Evolutionary conservation across 2,797 vertebrate genomes (phyloP).

Genomic region (Urocyon cinereoargenteus): DNA sequence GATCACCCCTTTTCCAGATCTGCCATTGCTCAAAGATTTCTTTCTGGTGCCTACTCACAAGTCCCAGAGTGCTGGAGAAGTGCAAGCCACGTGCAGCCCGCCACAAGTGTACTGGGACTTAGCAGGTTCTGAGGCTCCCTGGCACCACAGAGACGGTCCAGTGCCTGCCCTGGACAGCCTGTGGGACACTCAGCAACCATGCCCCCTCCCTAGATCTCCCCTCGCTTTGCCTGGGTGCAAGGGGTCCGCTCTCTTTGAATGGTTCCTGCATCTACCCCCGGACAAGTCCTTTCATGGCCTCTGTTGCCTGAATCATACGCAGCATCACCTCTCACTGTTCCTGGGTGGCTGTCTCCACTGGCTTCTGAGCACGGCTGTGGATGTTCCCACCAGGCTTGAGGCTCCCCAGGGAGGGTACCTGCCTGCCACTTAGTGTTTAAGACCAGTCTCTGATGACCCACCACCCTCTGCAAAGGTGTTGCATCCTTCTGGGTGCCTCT

Average conservation of each 20-base stretch:
- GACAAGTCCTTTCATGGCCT: background rate
- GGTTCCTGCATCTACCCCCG: background rate
- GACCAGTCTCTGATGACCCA: background rate
- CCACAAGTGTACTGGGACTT: background rate
- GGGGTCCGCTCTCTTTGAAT: background rate
- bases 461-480: background rate
- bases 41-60: background rate
- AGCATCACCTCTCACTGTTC: rapidly evolving
- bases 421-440: background rate
- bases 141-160: background rate
- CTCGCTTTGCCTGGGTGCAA: background rate
- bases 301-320: background rate
- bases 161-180: background rate
- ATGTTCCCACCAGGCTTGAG: background rate
- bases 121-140: background rate
- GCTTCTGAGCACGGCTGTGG: background rate
- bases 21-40: background rate
- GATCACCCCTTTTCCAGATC: too few species aligned
- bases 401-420: background rate
- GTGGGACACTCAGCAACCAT: background rate
- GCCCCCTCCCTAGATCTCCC: background rate
- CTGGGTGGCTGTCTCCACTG: background rate
- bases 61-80: background rate
- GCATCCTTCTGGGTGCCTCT: background rate
- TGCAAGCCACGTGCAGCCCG: background rate